Conservation (phyloP, 1,140 invertebrate species). For the Trialeurodes vaporariorum region DNA sequence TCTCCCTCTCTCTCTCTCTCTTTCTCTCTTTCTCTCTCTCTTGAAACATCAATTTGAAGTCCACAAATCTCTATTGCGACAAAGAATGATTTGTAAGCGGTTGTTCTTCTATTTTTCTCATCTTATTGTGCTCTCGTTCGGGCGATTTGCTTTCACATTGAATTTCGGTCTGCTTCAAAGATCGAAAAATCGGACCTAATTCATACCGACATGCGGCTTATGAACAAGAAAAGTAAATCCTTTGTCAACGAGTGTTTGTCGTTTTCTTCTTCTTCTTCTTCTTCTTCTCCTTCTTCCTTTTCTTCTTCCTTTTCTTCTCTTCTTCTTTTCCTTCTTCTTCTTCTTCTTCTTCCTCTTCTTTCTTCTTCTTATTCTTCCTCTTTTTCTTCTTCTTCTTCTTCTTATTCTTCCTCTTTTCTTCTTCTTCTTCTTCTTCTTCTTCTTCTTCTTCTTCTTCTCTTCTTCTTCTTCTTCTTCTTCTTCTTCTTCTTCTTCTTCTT, state of each 20-base stretch:
- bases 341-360: neutral
- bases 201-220: no score
- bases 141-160: no score
- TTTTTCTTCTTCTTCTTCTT: neutral
- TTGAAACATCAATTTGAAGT: no score
- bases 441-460: neutral
- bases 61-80: no score
- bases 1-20: neutral
- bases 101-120: no score
- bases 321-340: no score
- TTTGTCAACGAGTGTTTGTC: no score
- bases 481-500: slow-evolving; percentile 3
- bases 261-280: neutral
- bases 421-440: neutral
- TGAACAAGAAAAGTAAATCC: no score
- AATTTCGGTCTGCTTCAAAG: no score
- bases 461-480: neutral
- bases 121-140: no score
- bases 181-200: no score
- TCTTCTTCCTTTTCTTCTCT: neutral
- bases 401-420: neutral
- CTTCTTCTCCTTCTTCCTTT: neutral
- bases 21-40: neutral
- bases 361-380: neutral
- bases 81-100: no score